Conservation (phyloP, 2,888 invertebrate genomes). For the Agonopterix alstromeriana region DNA sequence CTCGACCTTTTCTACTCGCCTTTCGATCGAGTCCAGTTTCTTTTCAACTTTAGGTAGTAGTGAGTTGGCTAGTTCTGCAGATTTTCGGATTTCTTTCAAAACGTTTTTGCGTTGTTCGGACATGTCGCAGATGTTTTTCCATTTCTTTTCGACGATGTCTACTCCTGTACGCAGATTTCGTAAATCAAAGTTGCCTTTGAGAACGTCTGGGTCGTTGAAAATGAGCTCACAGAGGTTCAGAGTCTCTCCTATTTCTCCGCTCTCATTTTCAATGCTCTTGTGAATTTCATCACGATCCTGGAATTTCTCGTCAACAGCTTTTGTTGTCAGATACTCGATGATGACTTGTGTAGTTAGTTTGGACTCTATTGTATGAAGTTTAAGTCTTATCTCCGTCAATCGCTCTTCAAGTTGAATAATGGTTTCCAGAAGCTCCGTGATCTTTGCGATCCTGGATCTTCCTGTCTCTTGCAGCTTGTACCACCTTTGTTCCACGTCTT, state of each 20-base stretch:
- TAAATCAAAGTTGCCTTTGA: slow-evolving; percentile 83
- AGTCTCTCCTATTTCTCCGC: slow-evolving; percentile 86
- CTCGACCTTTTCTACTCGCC: slow-evolving; percentile 72
- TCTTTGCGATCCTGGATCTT: slow-evolving; percentile 81
- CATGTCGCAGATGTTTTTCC: slow-evolving; percentile 85
- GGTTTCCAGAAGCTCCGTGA: slow-evolving; percentile 83
- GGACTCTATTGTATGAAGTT: slow-evolving; percentile 84
- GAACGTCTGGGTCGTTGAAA: slow-evolving; percentile 83
- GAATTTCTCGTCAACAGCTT: slow-evolving; percentile 81
- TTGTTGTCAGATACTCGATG: slow-evolving; percentile 80
- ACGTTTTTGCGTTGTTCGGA: slow-evolving; percentile 79
- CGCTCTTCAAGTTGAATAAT: slow-evolving; percentile 83
- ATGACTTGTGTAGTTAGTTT: slow-evolving; percentile 81
- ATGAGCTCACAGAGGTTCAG: slow-evolving; percentile 87
- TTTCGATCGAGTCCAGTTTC: slow-evolving; percentile 77
- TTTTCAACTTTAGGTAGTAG: slow-evolving; percentile 81
- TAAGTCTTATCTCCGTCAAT: slow-evolving; percentile 82
- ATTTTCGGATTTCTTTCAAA: slow-evolving; percentile 71
- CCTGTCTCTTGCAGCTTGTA: slow-evolving; percentile 80
- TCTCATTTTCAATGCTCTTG: slow-evolving; percentile 85
- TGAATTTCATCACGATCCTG: slow-evolving; percentile 85
- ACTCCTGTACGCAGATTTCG: slow-evolving; percentile 81
- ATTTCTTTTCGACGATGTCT: slow-evolving; percentile 85
- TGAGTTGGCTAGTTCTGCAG: slow-evolving; percentile 79
- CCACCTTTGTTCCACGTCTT: slow-evolving; percentile 81